phyloP scores from a whole-genome alignment of 2,888 invertebrate species.

The Leuctra nigra region DNA sequence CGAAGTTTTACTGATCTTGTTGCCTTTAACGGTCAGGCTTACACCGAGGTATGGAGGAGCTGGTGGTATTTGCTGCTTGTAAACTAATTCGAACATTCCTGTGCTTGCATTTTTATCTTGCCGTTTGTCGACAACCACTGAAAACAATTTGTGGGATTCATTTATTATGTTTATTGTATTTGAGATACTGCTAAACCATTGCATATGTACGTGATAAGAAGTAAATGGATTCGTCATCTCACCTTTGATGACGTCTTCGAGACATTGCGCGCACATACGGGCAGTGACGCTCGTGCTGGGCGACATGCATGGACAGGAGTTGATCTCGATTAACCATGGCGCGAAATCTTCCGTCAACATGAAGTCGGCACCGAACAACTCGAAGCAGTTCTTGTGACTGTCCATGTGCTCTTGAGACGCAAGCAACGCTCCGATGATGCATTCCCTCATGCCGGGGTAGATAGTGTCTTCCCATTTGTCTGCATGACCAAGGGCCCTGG shows the following conservation, averaged over 20 bases:
- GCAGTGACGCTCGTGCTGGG: slow-evolving; percentile 82
- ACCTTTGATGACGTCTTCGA: slow-evolving; percentile 86
- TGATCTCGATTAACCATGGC: slow-evolving; percentile 90
- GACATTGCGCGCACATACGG: slow-evolving; percentile 68
- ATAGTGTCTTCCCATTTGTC: slow-evolving; percentile 66
- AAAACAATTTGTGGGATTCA: slow-evolving; percentile 6
- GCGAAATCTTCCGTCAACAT: slow-evolving; percentile 76
- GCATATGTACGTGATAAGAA: too few species aligned
- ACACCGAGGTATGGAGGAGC: slow-evolving; percentile 75
- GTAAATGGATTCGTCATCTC: too few species aligned
- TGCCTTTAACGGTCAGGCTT: slow-evolving; percentile 61
- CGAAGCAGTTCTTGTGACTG: slow-evolving; percentile 68
- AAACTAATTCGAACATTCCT: slow-evolving; percentile 73
- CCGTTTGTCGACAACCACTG: slow-evolving; percentile 68
- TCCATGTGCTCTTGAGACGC: slow-evolving; percentile 68
- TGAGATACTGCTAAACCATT: background rate
- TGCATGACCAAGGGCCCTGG: slow-evolving; percentile 63
- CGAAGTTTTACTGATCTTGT: slow-evolving; percentile 47
- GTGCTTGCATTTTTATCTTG: slow-evolving; percentile 67
- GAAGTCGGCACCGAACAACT: slow-evolving; percentile 89
- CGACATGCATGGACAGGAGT: slow-evolving; percentile 79
- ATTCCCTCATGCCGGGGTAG: slow-evolving; percentile 78
- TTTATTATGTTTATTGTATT: background rate
- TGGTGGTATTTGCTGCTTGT: slow-evolving; percentile 68
- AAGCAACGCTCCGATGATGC: slow-evolving; percentile 72